Percentiles rank a stretch among this genome's conserved stretches.
Conservation (phyloP, 2,797 vertebrate genomes). For the Otus scops region DNA sequence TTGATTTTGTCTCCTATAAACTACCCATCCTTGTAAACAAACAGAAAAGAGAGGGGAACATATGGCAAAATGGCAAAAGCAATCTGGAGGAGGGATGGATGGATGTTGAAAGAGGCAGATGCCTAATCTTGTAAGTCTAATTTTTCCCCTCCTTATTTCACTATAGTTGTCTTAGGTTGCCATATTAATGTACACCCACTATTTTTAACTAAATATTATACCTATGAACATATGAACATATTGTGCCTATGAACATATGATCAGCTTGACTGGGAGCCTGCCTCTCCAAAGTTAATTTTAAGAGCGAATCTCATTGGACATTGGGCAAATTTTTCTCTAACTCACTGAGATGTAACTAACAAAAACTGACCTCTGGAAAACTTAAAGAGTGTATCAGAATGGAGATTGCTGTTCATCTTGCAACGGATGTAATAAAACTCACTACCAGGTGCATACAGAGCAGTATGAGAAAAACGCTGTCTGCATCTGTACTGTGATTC, state of each 20-base stretch:
- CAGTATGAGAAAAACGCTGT: not conserved
- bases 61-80: not conserved
- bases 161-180: not conserved
- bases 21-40: not conserved
- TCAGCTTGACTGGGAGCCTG: rapidly evolving
- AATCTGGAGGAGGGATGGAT: not conserved
- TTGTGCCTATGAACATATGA: not conserved
- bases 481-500: not conserved
- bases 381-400: not conserved
- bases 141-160: not conserved
- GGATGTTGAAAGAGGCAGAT: not conserved
- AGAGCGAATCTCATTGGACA: rapidly evolving
- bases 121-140: not conserved
- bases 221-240: no score
- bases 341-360: rapidly evolving
- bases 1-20: not conserved
- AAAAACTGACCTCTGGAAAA: not conserved
- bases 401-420: rapidly evolving
- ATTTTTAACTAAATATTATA: not conserved
- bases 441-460: no score
- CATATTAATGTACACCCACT: not conserved
- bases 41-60: not conserved
- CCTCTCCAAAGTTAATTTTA: not conserved
- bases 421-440: not conserved
- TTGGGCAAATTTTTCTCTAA: not conserved